Evolutionary conservation across 2,797 vertebrate genomes (phyloP), one percentile per base, ranked within the genome.

Genomic region (Enteromius afrohamiltoni): DNA sequence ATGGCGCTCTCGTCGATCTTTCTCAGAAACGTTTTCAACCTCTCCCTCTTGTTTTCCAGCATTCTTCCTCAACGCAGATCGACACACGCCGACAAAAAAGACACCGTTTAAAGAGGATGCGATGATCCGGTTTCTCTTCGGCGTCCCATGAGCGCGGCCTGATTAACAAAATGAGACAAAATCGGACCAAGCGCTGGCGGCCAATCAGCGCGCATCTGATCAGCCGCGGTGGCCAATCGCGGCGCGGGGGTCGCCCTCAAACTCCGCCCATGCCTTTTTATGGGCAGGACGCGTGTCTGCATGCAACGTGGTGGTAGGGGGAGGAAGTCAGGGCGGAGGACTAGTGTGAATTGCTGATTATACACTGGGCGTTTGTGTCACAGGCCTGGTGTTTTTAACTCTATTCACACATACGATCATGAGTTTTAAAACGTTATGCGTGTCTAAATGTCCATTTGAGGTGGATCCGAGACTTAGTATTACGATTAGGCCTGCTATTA

Each of bases 1-100:
- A 95, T 94, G 77, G 95, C 93, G 90, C 95, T 96, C 79, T 95
- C 94, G 89, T 96, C 95, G 75, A 96, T 95, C 89, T 95, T 96
- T 83, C 93, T 88, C 5, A 96, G 89, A 84, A 96, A 95, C 86
- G 94, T 95, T 93, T 95, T 96, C 85, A 96, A 89, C 69, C 93
- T 92, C 5, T 96, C 94, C 85, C 92, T 92, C 89, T 95, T 95
- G 80, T 95, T 95, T 88, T 96, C 95, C 76, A 96, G 94, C 95
- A 96, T 96, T 85, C 91, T 95, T 92, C 86, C 90, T 88, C 89
- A 85, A 31, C 84, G 84, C 90, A 81, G 87, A 80, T 71, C 40
- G 58, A 86, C 89, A 88, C 83, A 60, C 29, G 21, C 58, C 42
- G 21, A 60, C 34, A 13, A 47, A 62, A 42, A 3, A 19, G n/a